Conservation (phyloP, 1,140 invertebrate species). For the Pissodes strobi region DNA sequence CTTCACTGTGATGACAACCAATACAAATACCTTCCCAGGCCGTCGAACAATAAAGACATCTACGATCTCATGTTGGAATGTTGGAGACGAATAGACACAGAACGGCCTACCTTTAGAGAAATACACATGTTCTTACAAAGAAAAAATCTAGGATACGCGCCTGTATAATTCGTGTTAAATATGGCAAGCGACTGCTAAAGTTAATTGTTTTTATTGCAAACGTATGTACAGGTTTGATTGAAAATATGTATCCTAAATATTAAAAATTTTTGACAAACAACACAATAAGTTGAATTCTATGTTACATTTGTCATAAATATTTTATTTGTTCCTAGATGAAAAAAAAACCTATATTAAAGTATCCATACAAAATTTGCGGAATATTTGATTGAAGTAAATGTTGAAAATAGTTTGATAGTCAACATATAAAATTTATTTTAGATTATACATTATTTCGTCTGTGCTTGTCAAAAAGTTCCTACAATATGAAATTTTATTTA, state of each 20-base stretch:
- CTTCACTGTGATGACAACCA: slow-evolving; percentile 65
- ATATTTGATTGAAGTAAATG: too few species aligned
- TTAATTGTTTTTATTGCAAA: neutral
- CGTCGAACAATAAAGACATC: slow-evolving; percentile 69
- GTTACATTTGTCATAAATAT: too few species aligned
- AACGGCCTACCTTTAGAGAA: slow-evolving; percentile 78
- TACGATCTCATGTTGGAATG: slow-evolving; percentile 84
- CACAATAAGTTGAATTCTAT: too few species aligned
- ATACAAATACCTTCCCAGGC: slow-evolving; percentile 69
- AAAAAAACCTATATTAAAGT: too few species aligned
- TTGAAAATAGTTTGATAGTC: too few species aligned
- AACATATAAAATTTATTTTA: too few species aligned
- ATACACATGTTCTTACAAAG: slow-evolving; percentile 81
- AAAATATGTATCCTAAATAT: neutral
- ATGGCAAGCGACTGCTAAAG: neutral
- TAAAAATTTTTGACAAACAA: neutral
- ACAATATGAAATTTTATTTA: too few species aligned
- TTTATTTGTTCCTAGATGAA: too few species aligned
- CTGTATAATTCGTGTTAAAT: slow-evolving; percentile 54
- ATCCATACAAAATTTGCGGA: too few species aligned
- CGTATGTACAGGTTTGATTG: neutral
- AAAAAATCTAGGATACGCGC: slow-evolving; percentile 77
- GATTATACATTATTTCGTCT: too few species aligned
- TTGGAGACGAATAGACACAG: slow-evolving; percentile 72
- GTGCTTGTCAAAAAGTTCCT: too few species aligned